These are phyloP conservation scores for Callopanchax toddi DNA, from an alignment of 2,113 vertebrate species.

Conservation along the genomic window DNA sequence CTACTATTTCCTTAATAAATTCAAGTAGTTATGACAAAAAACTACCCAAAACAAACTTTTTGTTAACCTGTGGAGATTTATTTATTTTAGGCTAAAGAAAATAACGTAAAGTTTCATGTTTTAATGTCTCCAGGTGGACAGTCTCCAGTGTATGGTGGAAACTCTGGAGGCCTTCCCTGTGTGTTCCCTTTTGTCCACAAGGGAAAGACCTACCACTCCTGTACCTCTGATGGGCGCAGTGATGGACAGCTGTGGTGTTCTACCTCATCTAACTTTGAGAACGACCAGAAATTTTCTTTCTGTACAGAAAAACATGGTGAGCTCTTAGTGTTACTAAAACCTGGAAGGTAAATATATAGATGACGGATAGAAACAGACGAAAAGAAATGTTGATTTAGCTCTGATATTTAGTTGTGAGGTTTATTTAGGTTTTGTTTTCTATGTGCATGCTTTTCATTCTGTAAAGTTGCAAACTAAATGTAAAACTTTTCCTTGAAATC, in stretches of 20 bases:
- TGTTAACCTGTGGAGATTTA: neutral
- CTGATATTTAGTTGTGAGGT: no score
- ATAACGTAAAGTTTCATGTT: neutral
- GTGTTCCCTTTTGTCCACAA: constrained; percentile 90
- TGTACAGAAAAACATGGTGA: constrained; percentile 92
- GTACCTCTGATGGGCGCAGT: constrained; percentile 86
- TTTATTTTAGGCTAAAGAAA: neutral
- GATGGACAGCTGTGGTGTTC: constrained; percentile 97
- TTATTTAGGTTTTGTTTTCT: no score
- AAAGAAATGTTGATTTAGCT: no score
- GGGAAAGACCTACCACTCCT: constrained; percentile 90
- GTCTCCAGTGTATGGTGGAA: constrained; percentile 91
- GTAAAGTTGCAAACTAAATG: no score
- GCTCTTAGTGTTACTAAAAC: constrained; percentile 22
- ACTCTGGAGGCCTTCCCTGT: constrained; percentile 90
- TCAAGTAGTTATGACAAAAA: no score
- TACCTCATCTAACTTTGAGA: constrained; percentile 90
- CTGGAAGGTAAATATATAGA: neutral
- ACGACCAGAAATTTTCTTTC: constrained; percentile 90
- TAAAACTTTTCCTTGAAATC: no score
- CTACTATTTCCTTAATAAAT: neutral
- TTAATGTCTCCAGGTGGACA: constrained; percentile 69
- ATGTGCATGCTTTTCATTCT: no score
- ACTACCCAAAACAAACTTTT: no score
- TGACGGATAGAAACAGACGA: no score